Base-by-base conservation (phyloP, 2,113 vertebrate genomes). In the Acrocephalus kingi region DNA sequence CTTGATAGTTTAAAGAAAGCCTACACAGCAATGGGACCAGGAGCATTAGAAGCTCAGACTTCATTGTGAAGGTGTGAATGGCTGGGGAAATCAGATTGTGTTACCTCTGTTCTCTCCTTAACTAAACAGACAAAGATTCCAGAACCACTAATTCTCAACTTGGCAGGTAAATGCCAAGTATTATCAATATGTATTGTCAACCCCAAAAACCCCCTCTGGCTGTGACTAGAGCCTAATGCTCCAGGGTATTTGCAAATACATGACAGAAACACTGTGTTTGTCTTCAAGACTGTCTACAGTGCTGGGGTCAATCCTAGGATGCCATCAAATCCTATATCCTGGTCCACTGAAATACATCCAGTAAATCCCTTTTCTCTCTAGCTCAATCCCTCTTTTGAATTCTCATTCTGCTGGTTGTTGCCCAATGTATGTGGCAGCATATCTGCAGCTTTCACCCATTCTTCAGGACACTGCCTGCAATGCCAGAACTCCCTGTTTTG, bases 321-420 rank as follows among this genome's bases (percentile, higher is more conserved):
- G 35, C 17, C 39, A 81, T 87, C 35, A 86, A 84, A 94, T 74
- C 24, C 59, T 55, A 4, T 62, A 43, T 80, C 33, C 43, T 64
- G 21, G 37, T 71, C 35, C 80, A 78, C 68, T 86, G 80, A 92
- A 71, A 91, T 18, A 58, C 22, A 87, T 37, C 77, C 66, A 64
- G 28, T 55, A 93, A 95, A 84, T 78, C 66, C 52, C 48, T 78
- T 86, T 93, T 92, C 52, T 84, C 33, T 64, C 46, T 31, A 51
- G 48, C 59, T 94, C 67, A 88, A 77, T 69, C 46, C 28, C 20
- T 85, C 61, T 77, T 83, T 90, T 88, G 72, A 92, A 90, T 88
- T 90, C 28, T 7, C 23, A 2, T 67, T 81, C 79, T 90, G 61
- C 27, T 86, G 20, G 35, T 13, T 74, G 55, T 35, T 80, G 43